These are phyloP conservation scores for Quiscalus mexicanus DNA, from an alignment of 2,113 vertebrate species.

Conservation along the genomic window DNA sequence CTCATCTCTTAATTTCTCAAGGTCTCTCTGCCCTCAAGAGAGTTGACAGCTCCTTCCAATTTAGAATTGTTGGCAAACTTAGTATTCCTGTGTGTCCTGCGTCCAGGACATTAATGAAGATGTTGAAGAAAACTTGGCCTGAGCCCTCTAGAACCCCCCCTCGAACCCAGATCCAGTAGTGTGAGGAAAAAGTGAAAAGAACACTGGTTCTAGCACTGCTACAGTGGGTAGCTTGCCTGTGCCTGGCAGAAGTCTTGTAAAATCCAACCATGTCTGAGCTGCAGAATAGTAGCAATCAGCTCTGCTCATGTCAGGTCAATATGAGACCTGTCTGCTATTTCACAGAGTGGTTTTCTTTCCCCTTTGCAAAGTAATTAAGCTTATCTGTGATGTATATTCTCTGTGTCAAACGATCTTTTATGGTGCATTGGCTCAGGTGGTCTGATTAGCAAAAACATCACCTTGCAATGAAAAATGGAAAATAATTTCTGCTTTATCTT, in stretches of 20 bases:
- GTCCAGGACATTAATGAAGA: background rate
- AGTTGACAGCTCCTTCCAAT: background rate
- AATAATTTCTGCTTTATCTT: conserved; percentile 11
- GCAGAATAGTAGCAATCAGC: background rate
- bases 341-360: background rate
- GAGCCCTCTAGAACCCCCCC: background rate
- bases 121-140: background rate
- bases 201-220: background rate
- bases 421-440: background rate
- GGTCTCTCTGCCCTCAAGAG: background rate
- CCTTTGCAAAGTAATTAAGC: conserved; percentile 17
- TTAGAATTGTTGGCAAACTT: background rate
- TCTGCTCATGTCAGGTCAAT: background rate
- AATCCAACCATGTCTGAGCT: background rate
- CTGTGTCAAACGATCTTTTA: background rate
- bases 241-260: background rate
- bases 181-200: background rate
- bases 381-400: background rate
- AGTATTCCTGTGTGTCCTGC: background rate
- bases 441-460: conserved; percentile 2
- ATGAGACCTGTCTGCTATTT: background rate
- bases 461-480: background rate
- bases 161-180: background rate
- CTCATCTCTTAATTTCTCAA: background rate
- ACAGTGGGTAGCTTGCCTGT: background rate